Base-by-base conservation (phyloP, 2,113 vertebrate species). In the Daphoenositta chrysoptera region DNA sequence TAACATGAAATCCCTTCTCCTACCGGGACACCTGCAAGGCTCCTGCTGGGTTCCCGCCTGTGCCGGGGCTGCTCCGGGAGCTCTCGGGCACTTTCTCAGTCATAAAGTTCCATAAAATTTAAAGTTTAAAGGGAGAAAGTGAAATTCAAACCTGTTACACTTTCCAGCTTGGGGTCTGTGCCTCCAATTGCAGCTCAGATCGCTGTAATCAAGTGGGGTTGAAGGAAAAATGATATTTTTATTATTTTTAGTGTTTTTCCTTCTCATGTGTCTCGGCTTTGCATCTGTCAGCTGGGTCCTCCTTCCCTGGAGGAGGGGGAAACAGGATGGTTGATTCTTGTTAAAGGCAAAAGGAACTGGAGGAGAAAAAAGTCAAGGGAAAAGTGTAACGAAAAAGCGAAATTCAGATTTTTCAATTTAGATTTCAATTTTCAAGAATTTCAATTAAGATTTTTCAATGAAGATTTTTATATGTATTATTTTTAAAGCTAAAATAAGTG, bases 171-270 rank as follows among this genome's bases (percentile, higher is more conserved):
- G 31, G 42, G 12, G n/a, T 39, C 60, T 44, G 31, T 28, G 44
- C 50, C 77, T 82, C 3, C 53, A 37, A 0, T 21, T 16, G n/a
- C n/a, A 7, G 30, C 53, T 91, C 69, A 24, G 56, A 22, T 35
- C 4, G 1, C 44, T 33, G 77, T 16, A n/a, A 19, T 13, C 0
- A 1, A 42, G 31, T 0, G 40, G 5, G 18, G 27, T 4, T 11
- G 45, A 16, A 65, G 27, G 63, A n/a, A 88, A 90, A 83, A 48
- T 0, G 0, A 1, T 18, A 4, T 13, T 68, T 64, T 58, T 22
- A 45, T 54, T 42, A 3, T 48, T 58, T 90, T 17, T 44, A 20
- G 50, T 1, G 2, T 15, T 44, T 78, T 78, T 68, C 5, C 15
- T 54, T 37, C 65, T 45, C 1, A 1, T 13, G 5, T 42, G 3